Base-by-base conservation (phyloP, 53 echinoderm and acorn worm genomes). In the Paracentrotus lividus region DNA sequence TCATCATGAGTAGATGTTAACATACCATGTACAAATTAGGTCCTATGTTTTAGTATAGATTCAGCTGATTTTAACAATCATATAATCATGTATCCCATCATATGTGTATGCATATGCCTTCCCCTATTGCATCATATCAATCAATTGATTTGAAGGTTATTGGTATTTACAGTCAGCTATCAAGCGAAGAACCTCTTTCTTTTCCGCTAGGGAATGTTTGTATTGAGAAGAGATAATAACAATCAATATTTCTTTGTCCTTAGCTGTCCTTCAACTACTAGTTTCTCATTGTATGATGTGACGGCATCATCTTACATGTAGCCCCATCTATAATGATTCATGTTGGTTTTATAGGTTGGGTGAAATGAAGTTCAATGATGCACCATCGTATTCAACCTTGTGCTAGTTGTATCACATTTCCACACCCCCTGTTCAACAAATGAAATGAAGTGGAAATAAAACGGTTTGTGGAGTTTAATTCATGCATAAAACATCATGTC, bases 191-290 rank as follows among this genome's bases (percentile, higher is more conserved):
- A 49, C 81, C 49, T 47, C 44, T 81, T n/a, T 27, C 8, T 52
- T 52, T 15, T 52, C 1, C 52, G 52, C n/a, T n/a, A 52, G 52
- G 24, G 81, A 24, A 26, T 81, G 81, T 81, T 40, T 26, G 81
- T 47, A 47, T 47, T 49, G 32, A 8, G 81, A 12, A n/a, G 5
- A 47, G 45, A 81, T 47, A 81, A 81, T 47, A 81, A 47, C 2
- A 24, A 81, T 81, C 81, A 81, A 81, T 81, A 81, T 81, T 49
- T 26, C 81, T 81, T 47, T 81, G 81, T 81, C 47, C n/a, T 8
- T 10, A 34, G 26, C 47, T 81, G 81, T 81, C 45, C 27, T 47
- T 81, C 44, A 47, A 26, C 43, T n/a, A n/a, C n/a, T n/a, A 23
- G 6, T 8, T 32, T 47, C 4, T 47, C 81, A 38, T 18, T 38